Evolutionary conservation across 1,140 invertebrate genomes (phyloP).

Genomic region (Leptinotarsa lineolata): DNA sequence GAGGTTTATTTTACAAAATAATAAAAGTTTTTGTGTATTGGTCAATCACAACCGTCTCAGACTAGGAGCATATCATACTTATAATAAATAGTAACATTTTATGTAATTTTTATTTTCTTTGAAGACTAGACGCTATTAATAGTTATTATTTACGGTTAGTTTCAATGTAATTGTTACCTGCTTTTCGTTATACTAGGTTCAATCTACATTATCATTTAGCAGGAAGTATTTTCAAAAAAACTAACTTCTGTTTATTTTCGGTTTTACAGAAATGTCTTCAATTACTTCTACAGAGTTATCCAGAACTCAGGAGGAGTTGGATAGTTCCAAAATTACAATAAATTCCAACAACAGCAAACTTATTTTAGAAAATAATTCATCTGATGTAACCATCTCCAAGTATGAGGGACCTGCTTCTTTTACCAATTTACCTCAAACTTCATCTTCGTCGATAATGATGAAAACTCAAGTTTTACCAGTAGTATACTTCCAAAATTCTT

Average conservation of each 20-base stretch:
- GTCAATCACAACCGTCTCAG: conserved; percentile 40
- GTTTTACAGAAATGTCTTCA: conserved; percentile 50
- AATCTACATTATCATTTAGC: neutral
- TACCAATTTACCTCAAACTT: conserved; percentile 14
- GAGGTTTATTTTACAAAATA: conserved; percentile 31
- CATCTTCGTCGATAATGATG: conserved; percentile 28
- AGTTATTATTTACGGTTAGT: conserved; percentile 3
- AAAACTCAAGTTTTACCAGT: conserved; percentile 46
- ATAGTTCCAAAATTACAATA: conserved; percentile 34
- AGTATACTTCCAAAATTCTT: conserved; percentile 51
- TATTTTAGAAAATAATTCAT: conserved; percentile 40
- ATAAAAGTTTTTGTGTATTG: conserved; percentile 31
- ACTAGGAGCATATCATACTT: conserved; percentile 32
- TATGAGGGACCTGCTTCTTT: conserved; percentile 29
- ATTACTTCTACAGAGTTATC: conserved; percentile 25
- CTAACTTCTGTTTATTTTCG: conserved; percentile 23
- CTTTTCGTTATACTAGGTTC: neutral
- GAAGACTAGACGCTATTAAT: neutral
- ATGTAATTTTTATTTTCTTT: neutral
- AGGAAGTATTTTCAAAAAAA: conserved; percentile 13
- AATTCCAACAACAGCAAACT: conserved; percentile 33
- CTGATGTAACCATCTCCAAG: conserved; percentile 44
- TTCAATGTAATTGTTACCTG: neutral
- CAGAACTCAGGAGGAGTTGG: conserved; percentile 21
- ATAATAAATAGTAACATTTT: conserved; percentile 1